Evolutionary conservation across 2,797 vertebrate species (phyloP).

Genomic region (Rhinogobio ventralis): DNA sequence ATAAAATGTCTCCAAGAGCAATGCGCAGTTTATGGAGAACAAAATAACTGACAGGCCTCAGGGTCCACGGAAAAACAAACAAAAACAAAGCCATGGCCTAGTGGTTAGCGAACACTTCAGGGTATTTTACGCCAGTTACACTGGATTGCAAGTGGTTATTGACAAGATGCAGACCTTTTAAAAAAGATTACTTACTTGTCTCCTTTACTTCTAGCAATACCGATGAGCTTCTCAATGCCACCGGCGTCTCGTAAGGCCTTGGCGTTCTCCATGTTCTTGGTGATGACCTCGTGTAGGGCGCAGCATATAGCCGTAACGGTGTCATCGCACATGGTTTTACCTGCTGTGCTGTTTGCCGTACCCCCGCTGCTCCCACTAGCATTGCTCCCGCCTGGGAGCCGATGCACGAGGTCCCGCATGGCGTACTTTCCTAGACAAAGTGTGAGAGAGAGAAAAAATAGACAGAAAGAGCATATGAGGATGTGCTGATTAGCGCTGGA

Average conservation of each 20-base stretch:
- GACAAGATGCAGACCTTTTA: background rate
- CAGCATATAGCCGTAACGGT: conserved; percentile 88
- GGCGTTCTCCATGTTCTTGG: conserved; percentile 90
- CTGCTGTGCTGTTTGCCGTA: conserved; percentile 77
- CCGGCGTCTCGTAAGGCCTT: conserved; percentile 90
- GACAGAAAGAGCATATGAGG: background rate
- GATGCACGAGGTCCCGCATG: conserved; percentile 97
- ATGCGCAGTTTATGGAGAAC: background rate
- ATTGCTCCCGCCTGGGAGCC: conserved; percentile 90
- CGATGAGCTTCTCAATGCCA: conserved; percentile 86
- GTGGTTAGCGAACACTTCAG: background rate
- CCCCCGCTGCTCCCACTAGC: conserved; percentile 75
- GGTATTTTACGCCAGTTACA: background rate
- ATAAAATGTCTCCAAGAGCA: background rate
- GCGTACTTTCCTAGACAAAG: conserved; percentile 91
- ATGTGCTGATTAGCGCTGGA: background rate
- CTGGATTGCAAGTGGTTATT: background rate
- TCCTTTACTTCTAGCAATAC: conserved; percentile 92
- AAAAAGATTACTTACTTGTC: conserved; percentile 82
- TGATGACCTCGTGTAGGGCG: conserved; percentile 89
- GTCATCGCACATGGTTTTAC: conserved; percentile 90
- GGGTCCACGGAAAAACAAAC: background rate
- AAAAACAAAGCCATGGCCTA: background rate
- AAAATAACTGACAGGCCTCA: background rate
- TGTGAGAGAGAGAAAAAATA: conserved; percentile 11